These are phyloP conservation scores for Catagonus wagneri DNA, from an alignment of 2,113 vertebrate species.

Conservation along the genomic window DNA sequence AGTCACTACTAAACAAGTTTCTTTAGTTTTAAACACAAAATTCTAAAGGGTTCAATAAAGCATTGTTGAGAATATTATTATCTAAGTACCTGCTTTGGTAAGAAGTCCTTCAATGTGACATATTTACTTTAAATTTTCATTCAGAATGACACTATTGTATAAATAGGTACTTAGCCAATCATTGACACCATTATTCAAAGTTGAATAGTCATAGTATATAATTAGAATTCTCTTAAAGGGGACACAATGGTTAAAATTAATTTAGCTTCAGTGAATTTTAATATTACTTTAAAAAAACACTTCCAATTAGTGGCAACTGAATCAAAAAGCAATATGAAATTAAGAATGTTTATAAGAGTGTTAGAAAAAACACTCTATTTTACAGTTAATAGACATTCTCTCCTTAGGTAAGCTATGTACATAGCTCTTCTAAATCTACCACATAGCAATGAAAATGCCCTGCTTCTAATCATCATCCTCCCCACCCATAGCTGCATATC, in stretches of 20 bases:
- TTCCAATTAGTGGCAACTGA: conserved; percentile 59
- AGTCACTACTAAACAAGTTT: not conserved
- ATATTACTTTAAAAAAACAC: not conserved
- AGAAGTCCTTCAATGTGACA: conserved; percentile 47
- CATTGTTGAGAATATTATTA: conserved; percentile 21
- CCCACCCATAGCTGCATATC: too few relatives aligned
- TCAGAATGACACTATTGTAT: conserved; percentile 51
- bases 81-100: conserved; percentile 37
- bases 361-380: not conserved
- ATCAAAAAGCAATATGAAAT: not conserved
- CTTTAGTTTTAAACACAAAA: not conserved
- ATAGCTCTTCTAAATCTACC: not conserved
- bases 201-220: conserved; percentile 36
- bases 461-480: not conserved
- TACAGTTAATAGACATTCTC: not conserved
- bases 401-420: not conserved
- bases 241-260: conserved; percentile 37
- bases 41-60: not conserved
- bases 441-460: not conserved
- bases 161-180: conserved; percentile 65
- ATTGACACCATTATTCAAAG: conserved; percentile 27
- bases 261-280: conserved; percentile 59
- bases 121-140: conserved; percentile 54
- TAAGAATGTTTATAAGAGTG: conserved; percentile 1
- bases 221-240: conserved; percentile 64